Conservation (phyloP, 2,888 invertebrate species). For the Sericinus montela region DNA sequence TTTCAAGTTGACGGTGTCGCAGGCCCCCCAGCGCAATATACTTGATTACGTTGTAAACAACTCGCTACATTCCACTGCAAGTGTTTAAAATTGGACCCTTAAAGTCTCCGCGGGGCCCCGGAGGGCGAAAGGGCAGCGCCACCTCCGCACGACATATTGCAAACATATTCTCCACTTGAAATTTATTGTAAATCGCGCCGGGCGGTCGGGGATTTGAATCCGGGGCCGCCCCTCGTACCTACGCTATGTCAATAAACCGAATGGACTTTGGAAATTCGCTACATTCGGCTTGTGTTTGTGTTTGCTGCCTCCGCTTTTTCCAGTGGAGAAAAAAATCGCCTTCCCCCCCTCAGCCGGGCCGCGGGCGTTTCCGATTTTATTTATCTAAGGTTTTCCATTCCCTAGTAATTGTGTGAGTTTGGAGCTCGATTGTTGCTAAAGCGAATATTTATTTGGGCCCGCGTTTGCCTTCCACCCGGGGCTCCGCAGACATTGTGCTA, state of each 20-base stretch:
- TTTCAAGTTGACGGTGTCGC: neutral
- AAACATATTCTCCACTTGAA: conserved; percentile 74
- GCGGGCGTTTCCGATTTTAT: conserved; percentile 69
- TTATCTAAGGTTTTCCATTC: conserved; percentile 76
- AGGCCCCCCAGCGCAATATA: conserved; percentile 34
- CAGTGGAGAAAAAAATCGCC: conserved; percentile 40
- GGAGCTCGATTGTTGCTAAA: conserved; percentile 71
- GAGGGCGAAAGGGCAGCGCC: conserved; percentile 43
- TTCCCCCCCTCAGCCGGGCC: conserved; percentile 24
- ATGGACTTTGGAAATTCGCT: conserved; percentile 74
- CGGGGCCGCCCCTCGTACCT: conserved; percentile 32
- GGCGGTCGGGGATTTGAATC: conserved; percentile 27
- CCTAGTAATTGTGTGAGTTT: conserved; percentile 73
- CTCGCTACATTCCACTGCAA: conserved; percentile 52
- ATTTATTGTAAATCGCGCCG: conserved; percentile 72
- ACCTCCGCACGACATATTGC: conserved; percentile 59
- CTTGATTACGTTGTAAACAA: conserved; percentile 68
- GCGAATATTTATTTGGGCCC: conserved; percentile 76
- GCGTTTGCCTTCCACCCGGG: conserved; percentile 60
- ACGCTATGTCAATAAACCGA: conserved; percentile 67
- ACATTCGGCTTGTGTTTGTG: conserved; percentile 70
- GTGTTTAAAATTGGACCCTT: conserved; percentile 58
- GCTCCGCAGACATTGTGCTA: conserved; percentile 49
- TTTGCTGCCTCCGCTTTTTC: conserved; percentile 69
- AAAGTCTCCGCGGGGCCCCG: conserved; percentile 30